These are phyloP conservation scores for Bedellia somnulentella DNA, from an alignment of 2,888 invertebrate species.

Conservation along the genomic window DNA sequence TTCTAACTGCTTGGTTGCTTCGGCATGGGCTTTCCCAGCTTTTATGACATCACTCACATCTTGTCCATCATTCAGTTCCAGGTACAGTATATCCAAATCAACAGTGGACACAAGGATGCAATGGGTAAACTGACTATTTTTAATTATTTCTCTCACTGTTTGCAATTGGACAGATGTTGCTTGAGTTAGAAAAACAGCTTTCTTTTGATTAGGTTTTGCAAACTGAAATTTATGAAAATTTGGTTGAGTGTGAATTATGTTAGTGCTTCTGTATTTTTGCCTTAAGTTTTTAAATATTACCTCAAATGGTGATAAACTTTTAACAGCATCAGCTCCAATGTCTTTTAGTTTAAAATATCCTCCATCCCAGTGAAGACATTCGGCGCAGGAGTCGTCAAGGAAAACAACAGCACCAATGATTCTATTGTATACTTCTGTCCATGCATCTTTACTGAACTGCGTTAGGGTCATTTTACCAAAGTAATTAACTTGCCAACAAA, in stretches of 20 bases:
- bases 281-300: too few species aligned
- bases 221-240: too few species aligned
- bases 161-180: conserved; percentile 54
- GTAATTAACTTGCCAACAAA: too few species aligned
- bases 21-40: conserved; percentile 25
- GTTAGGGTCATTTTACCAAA: too few species aligned
- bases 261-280: too few species aligned
- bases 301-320: conserved; percentile 67
- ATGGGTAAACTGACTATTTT: conserved; percentile 62
- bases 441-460: conserved; percentile 56
- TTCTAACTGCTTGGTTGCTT: conserved; percentile 33
- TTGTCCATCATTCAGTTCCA: conserved; percentile 35
- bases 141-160: conserved; percentile 62
- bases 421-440: conserved; percentile 63
- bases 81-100: conserved; percentile 55
- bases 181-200: conserved; percentile 61
- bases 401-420: conserved; percentile 67
- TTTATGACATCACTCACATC: conserved; percentile 34
- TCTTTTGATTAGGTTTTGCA: conserved; percentile 32
- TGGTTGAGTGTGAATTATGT: too few species aligned
- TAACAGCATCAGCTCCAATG: conserved; percentile 65
- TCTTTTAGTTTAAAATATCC: conserved; percentile 60
- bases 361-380: conserved; percentile 72
- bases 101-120: conserved; percentile 63
- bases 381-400: conserved; percentile 64